Evolutionary conservation across 2,888 invertebrate genomes (phyloP).

Genomic region (Macaria liturata): DNA sequence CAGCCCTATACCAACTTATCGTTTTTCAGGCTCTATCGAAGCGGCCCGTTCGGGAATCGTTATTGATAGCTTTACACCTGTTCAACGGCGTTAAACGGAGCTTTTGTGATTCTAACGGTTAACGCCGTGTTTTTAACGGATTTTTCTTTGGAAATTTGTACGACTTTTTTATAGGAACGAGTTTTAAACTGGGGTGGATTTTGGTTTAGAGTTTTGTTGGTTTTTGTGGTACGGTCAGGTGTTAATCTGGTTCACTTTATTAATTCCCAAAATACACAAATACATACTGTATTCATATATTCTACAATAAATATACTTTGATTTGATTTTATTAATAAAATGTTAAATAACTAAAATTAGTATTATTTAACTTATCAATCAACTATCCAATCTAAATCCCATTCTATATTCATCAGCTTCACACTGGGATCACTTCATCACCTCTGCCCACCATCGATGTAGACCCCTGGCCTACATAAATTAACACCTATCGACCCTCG

Average conservation of each 20-base stretch:
- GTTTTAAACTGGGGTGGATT: constrained; percentile 2
- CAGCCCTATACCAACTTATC: constrained; percentile 62
- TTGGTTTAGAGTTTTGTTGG: background rate
- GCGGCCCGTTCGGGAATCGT: constrained; percentile 50
- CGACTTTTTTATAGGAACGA: constrained; percentile 10
- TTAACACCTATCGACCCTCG: no score
- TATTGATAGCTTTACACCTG: constrained; percentile 59
- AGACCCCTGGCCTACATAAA: no score
- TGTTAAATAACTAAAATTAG: no score
- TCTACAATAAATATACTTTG: no score
- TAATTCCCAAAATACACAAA: no score
- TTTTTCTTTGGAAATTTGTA: constrained; percentile 20
- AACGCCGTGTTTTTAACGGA: constrained; percentile 16
- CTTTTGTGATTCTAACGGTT: constrained; percentile 29
- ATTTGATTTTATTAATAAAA: no score
- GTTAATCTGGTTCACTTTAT: background rate
- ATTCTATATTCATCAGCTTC: no score
- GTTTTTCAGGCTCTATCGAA: constrained; percentile 62
- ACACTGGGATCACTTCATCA: no score
- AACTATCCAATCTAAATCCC: no score
- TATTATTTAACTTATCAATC: no score
- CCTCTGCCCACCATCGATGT: no score
- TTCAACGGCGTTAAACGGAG: constrained; percentile 36
- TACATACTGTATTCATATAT: no score
- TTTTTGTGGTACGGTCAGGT: background rate